Conservation (phyloP, 2,113 vertebrate species). For the Pituophis catenifer region DNA sequence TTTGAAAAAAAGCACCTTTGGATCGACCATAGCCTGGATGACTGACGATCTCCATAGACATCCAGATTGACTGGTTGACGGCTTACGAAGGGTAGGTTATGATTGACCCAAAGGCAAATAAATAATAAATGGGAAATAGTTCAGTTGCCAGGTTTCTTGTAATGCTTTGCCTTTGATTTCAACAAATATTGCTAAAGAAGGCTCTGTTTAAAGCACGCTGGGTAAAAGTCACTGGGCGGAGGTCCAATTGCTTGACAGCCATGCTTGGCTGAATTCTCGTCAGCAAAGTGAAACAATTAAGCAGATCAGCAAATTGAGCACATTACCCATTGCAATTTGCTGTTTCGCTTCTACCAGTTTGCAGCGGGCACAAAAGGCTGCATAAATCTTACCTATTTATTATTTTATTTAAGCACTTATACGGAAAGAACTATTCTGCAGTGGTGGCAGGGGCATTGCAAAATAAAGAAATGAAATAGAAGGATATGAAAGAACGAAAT, state of each 20-base stretch:
- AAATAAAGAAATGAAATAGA: constrained; percentile 26
- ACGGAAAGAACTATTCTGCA: neutral
- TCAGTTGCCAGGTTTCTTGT: neutral
- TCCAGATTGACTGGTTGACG: too few species aligned
- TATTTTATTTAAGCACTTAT: neutral
- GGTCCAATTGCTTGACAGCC: neutral
- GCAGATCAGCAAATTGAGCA: neutral
- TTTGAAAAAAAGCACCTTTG: too few species aligned
- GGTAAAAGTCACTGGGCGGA: too few species aligned
- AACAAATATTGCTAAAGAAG: neutral
- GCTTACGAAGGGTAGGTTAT: too few species aligned
- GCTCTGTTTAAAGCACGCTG: neutral
- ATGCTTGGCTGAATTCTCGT: neutral
- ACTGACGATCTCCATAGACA: too few species aligned
- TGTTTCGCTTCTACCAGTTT: neutral
- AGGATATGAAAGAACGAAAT: constrained; percentile 15
- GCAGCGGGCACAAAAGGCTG: neutral
- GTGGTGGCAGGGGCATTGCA: constrained; percentile 14
- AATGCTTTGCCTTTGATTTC: neutral
- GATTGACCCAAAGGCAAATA: neutral
- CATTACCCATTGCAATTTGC: neutral
- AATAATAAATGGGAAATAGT: neutral
- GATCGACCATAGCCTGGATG: too few species aligned
- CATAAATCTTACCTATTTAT: neutral
- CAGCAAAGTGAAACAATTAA: neutral